phyloP scores from a whole-genome alignment of 2,888 invertebrate species.

The Amphipoea lucens region DNA sequence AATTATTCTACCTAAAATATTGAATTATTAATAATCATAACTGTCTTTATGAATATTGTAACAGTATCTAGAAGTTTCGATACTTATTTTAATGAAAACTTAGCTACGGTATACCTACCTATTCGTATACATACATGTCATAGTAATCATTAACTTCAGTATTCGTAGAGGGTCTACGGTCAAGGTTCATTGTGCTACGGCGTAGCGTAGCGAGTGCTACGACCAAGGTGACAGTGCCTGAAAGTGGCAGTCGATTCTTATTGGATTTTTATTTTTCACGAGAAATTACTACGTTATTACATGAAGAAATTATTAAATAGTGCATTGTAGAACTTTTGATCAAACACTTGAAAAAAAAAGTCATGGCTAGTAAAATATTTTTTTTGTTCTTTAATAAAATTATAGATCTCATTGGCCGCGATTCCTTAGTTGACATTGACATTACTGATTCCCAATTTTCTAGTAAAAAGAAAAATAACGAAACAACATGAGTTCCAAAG shows the following conservation, averaged over 20 bases:
- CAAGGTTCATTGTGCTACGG: conserved; percentile 48
- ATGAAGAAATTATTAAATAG: not conserved
- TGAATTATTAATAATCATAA: not conserved
- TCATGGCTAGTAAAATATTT: not conserved
- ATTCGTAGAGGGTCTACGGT: conserved; percentile 50
- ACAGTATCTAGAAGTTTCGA: conserved; percentile 9
- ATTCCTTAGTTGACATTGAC: conserved; percentile 28
- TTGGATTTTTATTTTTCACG: not conserved
- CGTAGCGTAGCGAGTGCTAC: conserved; percentile 41
- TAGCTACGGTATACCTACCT: not conserved
- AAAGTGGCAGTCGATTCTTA: not conserved
- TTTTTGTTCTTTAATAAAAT: not conserved
- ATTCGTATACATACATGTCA: not conserved
- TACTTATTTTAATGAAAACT: conserved; percentile 22
- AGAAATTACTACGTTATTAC: not conserved
- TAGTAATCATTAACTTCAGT: not conserved
- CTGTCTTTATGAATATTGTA: conserved; percentile 5
- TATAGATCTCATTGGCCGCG: conserved; percentile 40
- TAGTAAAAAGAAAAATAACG: not conserved
- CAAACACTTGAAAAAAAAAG: not conserved
- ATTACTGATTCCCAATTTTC: not conserved
- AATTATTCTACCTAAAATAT: not conserved
- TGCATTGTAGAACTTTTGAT: not conserved
- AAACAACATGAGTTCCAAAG: not conserved
- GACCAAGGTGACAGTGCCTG: conserved; percentile 4